Base-by-base conservation (phyloP, 2,888 invertebrate species). In the Papilio protenor region DNA sequence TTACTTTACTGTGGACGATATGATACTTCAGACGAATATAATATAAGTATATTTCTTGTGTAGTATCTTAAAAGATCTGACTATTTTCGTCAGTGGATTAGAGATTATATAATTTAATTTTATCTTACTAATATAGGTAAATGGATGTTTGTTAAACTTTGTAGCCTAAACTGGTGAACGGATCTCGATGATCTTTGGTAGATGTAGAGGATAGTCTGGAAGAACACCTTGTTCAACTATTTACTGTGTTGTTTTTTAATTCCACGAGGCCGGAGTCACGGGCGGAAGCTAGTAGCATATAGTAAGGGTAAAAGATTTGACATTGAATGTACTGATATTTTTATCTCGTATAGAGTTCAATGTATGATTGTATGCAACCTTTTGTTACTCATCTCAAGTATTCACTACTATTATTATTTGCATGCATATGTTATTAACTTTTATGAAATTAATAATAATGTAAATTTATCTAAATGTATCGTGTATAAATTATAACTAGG, bases 271-370 rank as follows among this genome's bases (percentile, higher is more conserved):
- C 33, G 33, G 33, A 33, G 33, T 33, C 6, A 5, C 33, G 33
- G 33, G 33, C 33, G 33, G 0, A 33, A 33, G 33, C 33, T 33
- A 33, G 33, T 33, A 33, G 2, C n/a, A n/a, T 49, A 52, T 2
- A 14, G 5, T 52, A 52, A 52, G 16, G 52, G 5, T 6, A 10
- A 55, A 55, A 55, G 55, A 55, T n/a, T n/a, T 55, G 4, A 61
- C 27, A 27, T 10, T 12, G 23, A 59, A 18, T 3, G 1, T 12
- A 21, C n/a, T 14, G 14, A 21, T 40, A n/a, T 66, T 27, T 23
- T 66, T 64, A 64, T 64, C 64, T 40, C 11, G n/a, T 10, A 66
- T 10, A 2, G 40, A 66, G 66, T 18, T 66, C 66, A 66, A 66
- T 40, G n/a, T 66, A 33, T 40, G 66, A 66, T 66, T 64, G 1